Percentiles rank a stretch among this genome's conserved stretches.
Evolutionary conservation across 1,140 invertebrate species (phyloP).

Genomic region (Drosophila novamexicana): DNA sequence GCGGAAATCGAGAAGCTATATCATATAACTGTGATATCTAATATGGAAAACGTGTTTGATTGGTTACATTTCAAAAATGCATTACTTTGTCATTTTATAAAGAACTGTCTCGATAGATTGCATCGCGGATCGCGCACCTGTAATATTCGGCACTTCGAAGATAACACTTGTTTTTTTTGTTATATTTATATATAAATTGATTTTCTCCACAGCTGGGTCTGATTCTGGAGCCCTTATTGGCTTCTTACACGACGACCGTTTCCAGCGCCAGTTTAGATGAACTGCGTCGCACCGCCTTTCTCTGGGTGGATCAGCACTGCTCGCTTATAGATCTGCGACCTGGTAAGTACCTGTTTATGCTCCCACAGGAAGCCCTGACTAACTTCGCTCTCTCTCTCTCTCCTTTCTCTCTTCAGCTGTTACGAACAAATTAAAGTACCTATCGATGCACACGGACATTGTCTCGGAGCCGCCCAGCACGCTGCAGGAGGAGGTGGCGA

Average conservation of each 20-base stretch:
- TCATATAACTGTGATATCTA: too few species aligned
- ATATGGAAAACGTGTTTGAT: too few species aligned
- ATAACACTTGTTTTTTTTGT: neutral
- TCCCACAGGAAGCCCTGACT: neutral
- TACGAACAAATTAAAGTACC: constrained; percentile 94
- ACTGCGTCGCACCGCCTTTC: constrained; percentile 94
- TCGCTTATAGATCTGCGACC: constrained; percentile 96
- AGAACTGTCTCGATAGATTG: too few species aligned
- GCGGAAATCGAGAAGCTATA: too few species aligned
- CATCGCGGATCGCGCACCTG: too few species aligned
- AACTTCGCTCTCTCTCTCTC: neutral
- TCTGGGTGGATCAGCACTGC: constrained; percentile 98
- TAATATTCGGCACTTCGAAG: too few species aligned
- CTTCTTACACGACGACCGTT: constrained; percentile 95
- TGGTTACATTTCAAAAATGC: too few species aligned
- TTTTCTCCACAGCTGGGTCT: constrained; percentile 91
- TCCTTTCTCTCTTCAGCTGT: constrained; percentile 88
- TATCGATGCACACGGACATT: constrained; percentile 97
- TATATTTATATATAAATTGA: neutral
- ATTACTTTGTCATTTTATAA: too few species aligned
- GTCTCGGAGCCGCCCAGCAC: constrained; percentile 92
- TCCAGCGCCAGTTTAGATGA: constrained; percentile 96
- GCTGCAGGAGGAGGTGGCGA: constrained; percentile 92
- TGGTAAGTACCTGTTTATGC: constrained; percentile 86
- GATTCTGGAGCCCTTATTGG: constrained; percentile 93